Base-by-base conservation (phyloP, 2,797 vertebrate species). In the Synanceia verrucosa region DNA sequence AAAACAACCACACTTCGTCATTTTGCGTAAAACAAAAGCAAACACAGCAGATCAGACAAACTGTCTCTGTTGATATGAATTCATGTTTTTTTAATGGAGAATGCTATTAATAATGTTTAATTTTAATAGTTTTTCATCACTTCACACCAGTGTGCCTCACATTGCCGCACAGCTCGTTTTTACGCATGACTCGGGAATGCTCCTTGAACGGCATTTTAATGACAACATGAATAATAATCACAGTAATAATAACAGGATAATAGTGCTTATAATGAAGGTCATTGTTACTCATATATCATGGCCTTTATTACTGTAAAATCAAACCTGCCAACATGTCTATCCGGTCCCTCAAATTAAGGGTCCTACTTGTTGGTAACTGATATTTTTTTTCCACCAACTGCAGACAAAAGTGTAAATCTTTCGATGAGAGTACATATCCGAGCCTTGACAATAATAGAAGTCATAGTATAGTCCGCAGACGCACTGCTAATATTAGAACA, bases 401-500 rank as follows among this genome's bases (percentile, higher is more conserved):
- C 93, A 94, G 91, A 91, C 94, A 92, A 94, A 93, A 93, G 92
- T 94, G 93, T 92, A 95, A 95, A 96, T 96, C 95, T 95, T 95
- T 94, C 73, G 94, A 94, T 94, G 94, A 95, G 94, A 94, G 93
- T 91, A 81, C 61, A 82, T 92, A 92, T 94, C 93, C 94, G 92
- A 92, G 92, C 89, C 87, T 92, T 90, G 94, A 95, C 94, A 94
- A 95, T 96, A 95, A 96, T 95, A 95, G 93, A 94, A 92, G 89
- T 93, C 93, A 95, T 95, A 96, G 94, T 94, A 94, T 94, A 94
- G 94, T 87, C 76, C 79, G 79, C 86, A 94, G 93, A 88, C 93
- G 90, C 91, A 87, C 94, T 85, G 92, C 95, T 97, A 98, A 97
- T 97, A 96, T 97, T 97, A 97, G 96, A 94, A 93, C 86, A 93